Base-by-base conservation (phyloP, 23 tunicate species). In the Ciona savignyi region DNA sequence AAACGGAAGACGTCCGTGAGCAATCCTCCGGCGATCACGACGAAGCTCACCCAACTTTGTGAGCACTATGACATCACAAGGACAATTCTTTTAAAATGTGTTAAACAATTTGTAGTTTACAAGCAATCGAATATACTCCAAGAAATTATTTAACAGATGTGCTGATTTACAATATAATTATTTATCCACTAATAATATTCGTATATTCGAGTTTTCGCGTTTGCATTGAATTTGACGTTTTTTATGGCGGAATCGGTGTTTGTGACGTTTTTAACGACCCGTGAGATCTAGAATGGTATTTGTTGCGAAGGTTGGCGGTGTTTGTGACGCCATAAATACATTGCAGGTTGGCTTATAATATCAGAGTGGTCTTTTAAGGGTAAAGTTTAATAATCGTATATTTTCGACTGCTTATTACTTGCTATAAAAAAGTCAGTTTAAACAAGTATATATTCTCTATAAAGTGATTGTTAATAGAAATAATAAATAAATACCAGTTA, bases 1-100 rank as follows among this genome's bases (percentile, higher is more conserved):
- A 93, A 63, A 81, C 88, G 19, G 98, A 93, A 71, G 98, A 93
- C 63, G 98, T 93, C 1, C 86, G 98, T 22, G 98, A 93, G 72
- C 83, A 86, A 66, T 87, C 95, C 21, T 33, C 79, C 1, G 90
- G 83, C 3, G 75, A 83, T 29, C 67, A 66, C 0, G 83, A 84
- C 27, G 73, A 65, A 28, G 27, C 62, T 48, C 76, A 72, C 76
- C 63, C 76, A 27, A 72, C 64, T 64, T 48, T 72, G 73, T 69
- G 56, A 42, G 56, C 56, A 42, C n/a, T n/a, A n/a, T n/a, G n/a
- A n/a, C n/a, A n/a, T n/a, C n/a, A 42, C 56, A 42, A 42, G 9
- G 56, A 15, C 56, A 6, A 42, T 42, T 42, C 9, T 42, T 42
- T 42, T 6, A 42, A 42, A n/a, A n/a, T n/a, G n/a, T n/a, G n/a